These are phyloP conservation scores for Bos javanicus DNA, from an alignment of 2,113 vertebrate species.

Conservation along the genomic window DNA sequence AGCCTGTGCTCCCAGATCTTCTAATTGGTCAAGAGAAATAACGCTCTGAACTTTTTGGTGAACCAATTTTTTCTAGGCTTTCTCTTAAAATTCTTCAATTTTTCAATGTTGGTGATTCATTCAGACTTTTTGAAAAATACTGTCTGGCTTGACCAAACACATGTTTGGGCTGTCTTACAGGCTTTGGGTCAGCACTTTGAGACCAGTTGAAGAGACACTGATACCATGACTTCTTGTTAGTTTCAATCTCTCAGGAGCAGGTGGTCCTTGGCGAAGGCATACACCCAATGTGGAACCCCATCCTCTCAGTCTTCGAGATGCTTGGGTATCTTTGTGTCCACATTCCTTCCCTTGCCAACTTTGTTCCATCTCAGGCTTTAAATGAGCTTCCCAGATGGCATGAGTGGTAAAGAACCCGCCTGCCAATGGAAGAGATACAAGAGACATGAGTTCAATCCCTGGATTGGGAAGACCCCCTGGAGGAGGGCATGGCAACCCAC, in stretches of 20 bases:
- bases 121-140: not conserved
- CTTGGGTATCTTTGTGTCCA: not conserved
- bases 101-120: not conserved
- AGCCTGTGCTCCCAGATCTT: not conserved
- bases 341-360: not conserved
- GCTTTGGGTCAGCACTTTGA: not conserved
- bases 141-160: not conserved
- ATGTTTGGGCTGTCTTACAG: not conserved
- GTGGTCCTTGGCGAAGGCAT: not conserved
- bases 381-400: not conserved
- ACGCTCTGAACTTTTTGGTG: not conserved
- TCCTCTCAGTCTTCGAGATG: rapidly evolving
- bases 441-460: not conserved
- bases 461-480: not conserved
- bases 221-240: rapidly evolving
- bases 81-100: not conserved
- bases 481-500: not conserved
- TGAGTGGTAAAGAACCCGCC: not conserved
- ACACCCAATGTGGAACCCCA: rapidly evolving
- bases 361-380: not conserved
- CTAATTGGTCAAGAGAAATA: not conserved
- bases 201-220: not conserved
- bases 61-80: not conserved
- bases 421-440: not conserved
- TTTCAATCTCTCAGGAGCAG: not conserved